These are phyloP conservation scores for Cydia strobilella DNA, from an alignment of 1,140 invertebrate species.

Conservation along the genomic window DNA sequence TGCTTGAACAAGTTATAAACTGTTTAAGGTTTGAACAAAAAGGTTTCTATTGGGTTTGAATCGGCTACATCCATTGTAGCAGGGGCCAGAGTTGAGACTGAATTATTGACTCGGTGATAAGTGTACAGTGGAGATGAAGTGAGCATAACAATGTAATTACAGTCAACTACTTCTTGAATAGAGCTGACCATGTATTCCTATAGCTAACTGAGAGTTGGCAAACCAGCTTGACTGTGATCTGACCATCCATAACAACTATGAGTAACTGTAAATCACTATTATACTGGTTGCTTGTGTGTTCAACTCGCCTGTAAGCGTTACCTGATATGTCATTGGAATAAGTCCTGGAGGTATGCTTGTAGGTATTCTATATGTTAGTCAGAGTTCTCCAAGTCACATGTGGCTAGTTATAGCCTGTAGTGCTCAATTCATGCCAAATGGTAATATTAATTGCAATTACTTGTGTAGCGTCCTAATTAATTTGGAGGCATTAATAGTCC, in stretches of 20 bases:
- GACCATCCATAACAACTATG: neutral
- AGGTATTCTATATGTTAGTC: slow-evolving; percentile 4
- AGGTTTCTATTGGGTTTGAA: slow-evolving; percentile 42
- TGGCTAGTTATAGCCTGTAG: neutral
- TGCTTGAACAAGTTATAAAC: slow-evolving; percentile 17
- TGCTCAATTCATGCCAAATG: neutral
- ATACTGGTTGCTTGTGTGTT: neutral
- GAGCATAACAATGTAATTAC: slow-evolving; percentile 79
- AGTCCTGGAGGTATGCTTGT: neutral
- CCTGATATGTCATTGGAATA: slow-evolving; percentile 42
- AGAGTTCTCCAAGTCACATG: neutral
- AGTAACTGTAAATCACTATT: slow-evolving; percentile 50
- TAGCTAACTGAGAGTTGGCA: neutral
- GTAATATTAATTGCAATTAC: neutral
- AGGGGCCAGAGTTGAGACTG: slow-evolving; percentile 70
- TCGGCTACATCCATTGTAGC: slow-evolving; percentile 67
- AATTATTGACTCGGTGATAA: slow-evolving; percentile 66
- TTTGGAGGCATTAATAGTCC: too few species aligned
- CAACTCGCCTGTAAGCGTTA: neutral
- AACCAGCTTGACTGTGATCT: neutral
- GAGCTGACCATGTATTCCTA: slow-evolving; percentile 50
- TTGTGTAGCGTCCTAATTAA: too few species aligned
- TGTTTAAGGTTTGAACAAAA: slow-evolving; percentile 43
- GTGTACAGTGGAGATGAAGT: slow-evolving; percentile 69
- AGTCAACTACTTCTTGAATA: slow-evolving; percentile 77